phyloP scores from a whole-genome alignment of 2,888 invertebrate genomes.

The Eucera pruinosa region DNA sequence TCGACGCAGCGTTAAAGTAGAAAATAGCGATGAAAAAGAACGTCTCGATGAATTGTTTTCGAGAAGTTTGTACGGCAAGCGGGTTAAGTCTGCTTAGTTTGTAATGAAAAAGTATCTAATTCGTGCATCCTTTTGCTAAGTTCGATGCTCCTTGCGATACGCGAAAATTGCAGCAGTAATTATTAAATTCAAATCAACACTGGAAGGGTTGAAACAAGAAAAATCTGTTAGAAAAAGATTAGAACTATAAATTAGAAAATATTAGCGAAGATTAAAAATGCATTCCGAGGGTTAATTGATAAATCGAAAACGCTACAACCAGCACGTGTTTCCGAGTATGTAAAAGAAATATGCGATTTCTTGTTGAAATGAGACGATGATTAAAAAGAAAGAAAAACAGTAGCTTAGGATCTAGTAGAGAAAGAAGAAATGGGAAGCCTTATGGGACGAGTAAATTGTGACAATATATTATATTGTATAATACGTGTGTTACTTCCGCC shows the following conservation, averaged over 20 bases:
- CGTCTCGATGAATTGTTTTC: too few species aligned
- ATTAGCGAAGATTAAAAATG: not conserved
- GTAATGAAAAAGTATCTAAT: too few species aligned
- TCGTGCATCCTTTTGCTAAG: too few species aligned
- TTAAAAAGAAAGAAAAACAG: conserved; percentile 34
- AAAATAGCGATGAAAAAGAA: too few species aligned
- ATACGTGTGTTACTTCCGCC: conserved; percentile 41
- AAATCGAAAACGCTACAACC: conserved; percentile 22
- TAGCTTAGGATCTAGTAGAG: conserved; percentile 79
- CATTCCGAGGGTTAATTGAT: not conserved
- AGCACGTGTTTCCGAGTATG: not conserved
- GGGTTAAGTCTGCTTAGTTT: too few species aligned
- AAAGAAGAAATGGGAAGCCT: conserved; percentile 49
- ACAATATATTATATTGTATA: conserved; percentile 76
- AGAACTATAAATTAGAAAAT: not conserved
- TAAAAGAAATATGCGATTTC: conserved; percentile 1
- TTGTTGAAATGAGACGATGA: not conserved
- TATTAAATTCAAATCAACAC: too few species aligned
- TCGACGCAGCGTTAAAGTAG: too few species aligned
- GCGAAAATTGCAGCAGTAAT: too few species aligned
- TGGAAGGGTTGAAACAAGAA: too few species aligned
- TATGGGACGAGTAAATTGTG: conserved; percentile 74
- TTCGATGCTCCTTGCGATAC: too few species aligned
- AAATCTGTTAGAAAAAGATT: too few species aligned
- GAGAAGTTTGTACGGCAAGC: too few species aligned